Evolutionary conservation across 2,797 vertebrate species (phyloP).

Genomic region (Crax fasciolata): DNA sequence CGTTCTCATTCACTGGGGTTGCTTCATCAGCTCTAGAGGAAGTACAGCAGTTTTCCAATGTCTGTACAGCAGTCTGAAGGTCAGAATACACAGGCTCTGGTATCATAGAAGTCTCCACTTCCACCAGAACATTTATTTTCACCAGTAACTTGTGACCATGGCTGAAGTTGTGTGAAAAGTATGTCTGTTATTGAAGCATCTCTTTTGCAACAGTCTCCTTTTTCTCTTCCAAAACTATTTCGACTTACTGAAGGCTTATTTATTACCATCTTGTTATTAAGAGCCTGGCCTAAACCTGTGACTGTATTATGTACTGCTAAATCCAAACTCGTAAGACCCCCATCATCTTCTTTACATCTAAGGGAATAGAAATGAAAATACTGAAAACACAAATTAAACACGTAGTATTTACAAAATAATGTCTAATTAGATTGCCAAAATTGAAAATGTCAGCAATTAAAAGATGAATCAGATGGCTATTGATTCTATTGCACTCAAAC

Average conservation of each 20-base stretch:
- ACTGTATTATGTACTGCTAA: background rate
- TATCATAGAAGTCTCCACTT: background rate
- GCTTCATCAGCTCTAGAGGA: background rate
- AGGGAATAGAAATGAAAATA: background rate
- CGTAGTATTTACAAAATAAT: background rate
- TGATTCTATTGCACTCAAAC: background rate
- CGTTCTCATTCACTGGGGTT: background rate
- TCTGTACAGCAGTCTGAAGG: background rate
- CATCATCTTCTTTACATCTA: conserved; percentile 85
- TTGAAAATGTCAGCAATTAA: background rate
- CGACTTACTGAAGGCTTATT: background rate
- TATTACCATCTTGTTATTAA: background rate
- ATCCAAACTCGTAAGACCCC: conserved; percentile 84
- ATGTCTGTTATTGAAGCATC: background rate
- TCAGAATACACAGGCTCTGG: background rate
- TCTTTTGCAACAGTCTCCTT: background rate
- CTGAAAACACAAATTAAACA: background rate
- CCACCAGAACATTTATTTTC: background rate
- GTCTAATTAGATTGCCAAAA: background rate
- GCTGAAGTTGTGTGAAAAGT: background rate
- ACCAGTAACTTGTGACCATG: background rate
- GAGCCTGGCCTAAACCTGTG: background rate
- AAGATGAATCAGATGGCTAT: background rate
- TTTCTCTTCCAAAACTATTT: background rate
- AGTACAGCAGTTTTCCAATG: background rate